phyloP scores from a whole-genome alignment of 2,797 vertebrate genomes.

The Hyperoplus immaculatus region DNA sequence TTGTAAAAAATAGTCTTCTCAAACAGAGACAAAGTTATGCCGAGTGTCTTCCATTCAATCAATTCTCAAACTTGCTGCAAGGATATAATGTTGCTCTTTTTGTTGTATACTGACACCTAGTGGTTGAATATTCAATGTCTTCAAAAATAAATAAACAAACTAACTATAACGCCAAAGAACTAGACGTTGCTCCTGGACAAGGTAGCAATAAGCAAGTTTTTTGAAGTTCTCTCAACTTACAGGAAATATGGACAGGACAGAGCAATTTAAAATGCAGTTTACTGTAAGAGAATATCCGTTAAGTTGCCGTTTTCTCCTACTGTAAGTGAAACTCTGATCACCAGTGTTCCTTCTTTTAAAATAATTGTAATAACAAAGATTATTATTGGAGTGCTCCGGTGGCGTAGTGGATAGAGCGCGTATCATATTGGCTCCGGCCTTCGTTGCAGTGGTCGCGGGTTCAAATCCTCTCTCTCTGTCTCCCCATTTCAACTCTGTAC shows the following conservation, averaged over 20 bases:
- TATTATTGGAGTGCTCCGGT: no score
- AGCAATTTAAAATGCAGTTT: not conserved
- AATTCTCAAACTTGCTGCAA: not conserved
- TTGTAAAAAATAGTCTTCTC: not conserved
- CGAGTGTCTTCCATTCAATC: not conserved
- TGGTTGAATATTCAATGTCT: slow-evolving; percentile 21
- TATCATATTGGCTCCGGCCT: no score
- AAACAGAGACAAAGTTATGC: not conserved
- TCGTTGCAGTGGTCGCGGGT: no score
- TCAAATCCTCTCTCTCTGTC: no score
- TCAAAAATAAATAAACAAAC: not conserved
- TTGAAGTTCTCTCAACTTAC: not conserved
- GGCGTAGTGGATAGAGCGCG: no score
- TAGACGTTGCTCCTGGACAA: not conserved
- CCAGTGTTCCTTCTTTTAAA: not conserved
- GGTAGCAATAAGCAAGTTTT: not conserved
- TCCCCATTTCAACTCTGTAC: no score
- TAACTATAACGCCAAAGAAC: not conserved
- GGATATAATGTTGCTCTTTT: not conserved
- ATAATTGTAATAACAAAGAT: no score
- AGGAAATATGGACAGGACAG: not conserved
- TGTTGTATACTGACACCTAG: slow-evolving; percentile 59
- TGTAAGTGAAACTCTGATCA: not conserved
- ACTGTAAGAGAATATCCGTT: not conserved
- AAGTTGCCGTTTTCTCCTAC: not conserved